Evolutionary conservation across 2,113 vertebrate genomes (phyloP).

Genomic region (Phylloscopus whistleri): DNA sequence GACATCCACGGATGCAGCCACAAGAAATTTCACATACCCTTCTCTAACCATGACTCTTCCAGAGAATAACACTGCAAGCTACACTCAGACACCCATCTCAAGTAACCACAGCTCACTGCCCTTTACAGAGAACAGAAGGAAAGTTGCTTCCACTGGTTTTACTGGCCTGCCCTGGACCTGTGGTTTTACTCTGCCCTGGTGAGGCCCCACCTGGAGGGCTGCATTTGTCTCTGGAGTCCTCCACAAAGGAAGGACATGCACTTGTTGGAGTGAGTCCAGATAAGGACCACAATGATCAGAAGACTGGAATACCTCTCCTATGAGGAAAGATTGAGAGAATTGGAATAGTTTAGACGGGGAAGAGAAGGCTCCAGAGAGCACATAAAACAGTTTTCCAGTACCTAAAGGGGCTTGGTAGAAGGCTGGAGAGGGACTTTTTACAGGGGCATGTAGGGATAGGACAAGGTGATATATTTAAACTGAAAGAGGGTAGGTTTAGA

Average conservation of each 20-base stretch:
- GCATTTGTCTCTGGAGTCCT: not conserved
- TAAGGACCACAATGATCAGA: not conserved
- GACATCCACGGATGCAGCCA: rapidly evolving
- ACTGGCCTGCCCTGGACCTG: not conserved
- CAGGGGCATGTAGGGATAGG: not conserved
- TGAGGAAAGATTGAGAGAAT: not conserved
- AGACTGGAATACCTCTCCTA: not conserved
- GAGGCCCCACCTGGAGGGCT: not conserved
- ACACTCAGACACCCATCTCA: not conserved
- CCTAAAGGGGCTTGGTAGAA: not conserved
- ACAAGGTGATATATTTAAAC: not conserved
- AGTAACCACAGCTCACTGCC: not conserved
- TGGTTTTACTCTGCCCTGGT: not conserved
- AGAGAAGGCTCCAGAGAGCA: not conserved
- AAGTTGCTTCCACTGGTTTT: not conserved
- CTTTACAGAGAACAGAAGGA: not conserved
- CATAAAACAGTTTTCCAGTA: not conserved
- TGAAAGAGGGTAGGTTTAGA: not conserved
- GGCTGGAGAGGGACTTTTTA: not conserved
- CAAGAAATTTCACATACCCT: not conserved
- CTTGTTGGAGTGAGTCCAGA: not conserved
- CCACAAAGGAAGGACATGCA: not conserved
- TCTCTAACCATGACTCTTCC: not conserved
- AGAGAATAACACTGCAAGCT: not conserved
- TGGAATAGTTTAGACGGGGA: not conserved